A percentile compares a stretch with the other conserved stretches of the same genome.
These are phyloP conservation scores for Mya arenaria DNA, from an alignment of 1,140 invertebrate genomes.

Conservation along the genomic window DNA sequence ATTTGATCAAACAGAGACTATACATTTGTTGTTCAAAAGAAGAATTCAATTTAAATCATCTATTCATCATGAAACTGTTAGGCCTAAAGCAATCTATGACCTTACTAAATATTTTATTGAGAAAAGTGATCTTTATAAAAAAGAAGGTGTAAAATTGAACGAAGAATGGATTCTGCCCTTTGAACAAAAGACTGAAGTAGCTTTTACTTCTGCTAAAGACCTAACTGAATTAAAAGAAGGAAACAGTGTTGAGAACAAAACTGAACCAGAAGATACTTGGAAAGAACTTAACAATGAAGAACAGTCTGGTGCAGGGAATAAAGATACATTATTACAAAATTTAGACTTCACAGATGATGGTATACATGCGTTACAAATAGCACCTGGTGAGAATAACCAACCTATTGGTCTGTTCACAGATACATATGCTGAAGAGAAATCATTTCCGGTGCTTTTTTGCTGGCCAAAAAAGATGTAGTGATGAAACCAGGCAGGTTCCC, in stretches of 20 bases:
- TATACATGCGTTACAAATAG: constrained; percentile 50
- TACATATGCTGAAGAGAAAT: constrained; percentile 54
- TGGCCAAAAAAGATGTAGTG: constrained; percentile 40
- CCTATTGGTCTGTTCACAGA: constrained; percentile 57
- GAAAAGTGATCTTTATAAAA: constrained; percentile 53
- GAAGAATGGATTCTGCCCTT: neutral
- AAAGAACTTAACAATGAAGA: constrained; percentile 42
- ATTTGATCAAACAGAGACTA: constrained; percentile 49
- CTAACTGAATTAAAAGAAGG: neutral
- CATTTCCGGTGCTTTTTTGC: constrained; percentile 56
- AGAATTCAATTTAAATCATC: constrained; percentile 15
- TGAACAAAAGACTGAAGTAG: neutral
- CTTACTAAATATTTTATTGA: constrained; percentile 52
- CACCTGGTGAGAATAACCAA: constrained; percentile 52
- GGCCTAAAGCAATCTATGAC: constrained; percentile 56
- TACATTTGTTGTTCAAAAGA: constrained; percentile 45
- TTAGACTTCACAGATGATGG: constrained; percentile 55
- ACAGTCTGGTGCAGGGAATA: constrained; percentile 32
- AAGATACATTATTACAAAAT: constrained; percentile 48
- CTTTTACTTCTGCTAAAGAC: constrained; percentile 6
- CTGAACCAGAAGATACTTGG: constrained; percentile 27
- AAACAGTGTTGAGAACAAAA: neutral
- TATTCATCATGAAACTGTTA: constrained; percentile 35
- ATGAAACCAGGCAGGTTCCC: constrained; percentile 18
- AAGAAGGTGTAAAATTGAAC: constrained; percentile 48